Evolutionary conservation across 2,888 invertebrate genomes (phyloP), one percentile per base, ranked within the genome.

Genomic region (Sphaerophoria taeniata): DNA sequence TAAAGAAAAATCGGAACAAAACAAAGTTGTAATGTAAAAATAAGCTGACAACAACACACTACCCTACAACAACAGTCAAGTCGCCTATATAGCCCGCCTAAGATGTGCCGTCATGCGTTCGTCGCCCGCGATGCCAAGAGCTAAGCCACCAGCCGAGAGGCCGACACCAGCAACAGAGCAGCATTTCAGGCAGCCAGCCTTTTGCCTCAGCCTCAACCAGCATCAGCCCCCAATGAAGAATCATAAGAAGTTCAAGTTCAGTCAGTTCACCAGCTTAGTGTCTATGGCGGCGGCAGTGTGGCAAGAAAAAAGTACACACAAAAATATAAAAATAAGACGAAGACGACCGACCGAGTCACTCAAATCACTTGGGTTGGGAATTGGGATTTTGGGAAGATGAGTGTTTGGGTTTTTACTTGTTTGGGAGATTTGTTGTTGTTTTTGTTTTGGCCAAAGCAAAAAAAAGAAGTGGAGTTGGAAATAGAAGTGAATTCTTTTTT

Each of bases 201-300:
- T 24, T 24, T 24, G 1, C 24, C 24, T 6, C 70, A 70, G 34
- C 72, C 69, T 69, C 73, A 67, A 74, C 83, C 76, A n/a, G 51
- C 53, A 24, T 70, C 83, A 76, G 84, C 81, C 81, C 85, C 85
- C 85, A 81, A 85, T 85, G 81, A 69, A 85, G 81, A 85, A 81
- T 81, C 81, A 77, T 58, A 78, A 82, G 81, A 86, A 86, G 86
- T 86, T 86, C 86, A 86, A 86, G 86, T 86, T 86, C 86, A 86
- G 86, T 86, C 82, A n/a, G 2, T 24, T 24, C 24, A 24, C 24
- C 24, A 24, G 24, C 24, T 24, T 24, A 24, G 24, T 2, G 24
- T 24, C 24, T 24, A 24, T 24, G 24, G 24, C 24, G 24, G 24
- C 24, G 24, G 24, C 24, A 24, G 70, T 82, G 74, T 82, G 71